These are phyloP conservation scores for Leptobrachium leishanense DNA, from an alignment of 2,113 vertebrate genomes.

Conservation along the genomic window DNA sequence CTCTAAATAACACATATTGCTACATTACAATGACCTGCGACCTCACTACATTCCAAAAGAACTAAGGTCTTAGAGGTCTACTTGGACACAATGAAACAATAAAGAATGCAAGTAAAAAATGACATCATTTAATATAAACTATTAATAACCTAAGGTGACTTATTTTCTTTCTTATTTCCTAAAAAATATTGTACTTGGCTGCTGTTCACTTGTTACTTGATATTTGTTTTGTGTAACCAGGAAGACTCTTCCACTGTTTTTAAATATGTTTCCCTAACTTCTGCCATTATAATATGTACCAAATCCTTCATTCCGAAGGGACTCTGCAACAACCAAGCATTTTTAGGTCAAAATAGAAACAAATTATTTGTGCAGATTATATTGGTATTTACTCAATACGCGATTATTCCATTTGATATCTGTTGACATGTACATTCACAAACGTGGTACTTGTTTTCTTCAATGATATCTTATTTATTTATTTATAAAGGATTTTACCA, in stretches of 20 bases:
- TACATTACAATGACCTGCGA: too few relatives aligned
- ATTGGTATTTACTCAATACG: too few relatives aligned
- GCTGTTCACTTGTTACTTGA: conserved; percentile 57
- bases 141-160: conserved; percentile 83
- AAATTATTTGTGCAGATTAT: too few relatives aligned
- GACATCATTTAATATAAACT: conserved; percentile 76
- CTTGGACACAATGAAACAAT: conserved; percentile 55
- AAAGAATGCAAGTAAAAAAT: conserved; percentile 65
- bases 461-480: too few relatives aligned
- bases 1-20: too few relatives aligned
- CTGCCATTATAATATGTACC: conserved; percentile 62
- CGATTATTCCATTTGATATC: too few relatives aligned
- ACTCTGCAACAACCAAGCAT: not conserved
- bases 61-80: conserved; percentile 17
- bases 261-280: conserved; percentile 73
- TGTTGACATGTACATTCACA: too few relatives aligned
- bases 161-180: conserved; percentile 84
- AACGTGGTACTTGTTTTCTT: too few relatives aligned
- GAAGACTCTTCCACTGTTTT: conserved; percentile 78
- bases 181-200: conserved; percentile 84
- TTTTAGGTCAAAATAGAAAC: too few relatives aligned
- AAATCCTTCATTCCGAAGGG: not conserved
- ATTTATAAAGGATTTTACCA: too few relatives aligned
- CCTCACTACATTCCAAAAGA: too few relatives aligned
- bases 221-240: conserved; percentile 85